Base-by-base conservation (phyloP, 2,888 invertebrate genomes). In the Zootermopsis nevadensis region DNA sequence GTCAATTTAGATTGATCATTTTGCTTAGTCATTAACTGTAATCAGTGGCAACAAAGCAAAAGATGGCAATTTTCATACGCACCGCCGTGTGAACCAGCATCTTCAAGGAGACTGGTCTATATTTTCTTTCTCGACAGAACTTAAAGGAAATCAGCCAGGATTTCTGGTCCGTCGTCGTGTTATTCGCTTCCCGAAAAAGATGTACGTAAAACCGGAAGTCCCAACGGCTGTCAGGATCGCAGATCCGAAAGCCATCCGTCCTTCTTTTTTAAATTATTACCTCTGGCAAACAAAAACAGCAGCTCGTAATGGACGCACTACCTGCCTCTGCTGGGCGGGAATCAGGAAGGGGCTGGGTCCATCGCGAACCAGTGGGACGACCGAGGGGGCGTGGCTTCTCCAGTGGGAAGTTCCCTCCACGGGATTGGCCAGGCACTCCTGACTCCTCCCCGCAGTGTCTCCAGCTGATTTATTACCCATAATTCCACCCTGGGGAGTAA, bases 391-490 rank as follows among this genome's bases (percentile, higher is more conserved):
- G 60, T 53, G 80, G 80, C 66, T 22, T 38, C 4, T 8, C 38
- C 33, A 27, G 74, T 38, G 74, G 79, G 35, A 22, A 24, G 79
- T 0, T 6, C 38, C 66, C 33, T 38, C 12, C 38, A 1, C 53
- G 31, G 35, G n/a, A 69, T 81, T 67, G 81, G 69, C 48, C 69
- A 22, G 22, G 24, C 7, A 22, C 22, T 19, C 24, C 69, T 24
- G 35, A 60, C 84, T 42, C 83, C 84, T 42, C 84, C 84, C 42
- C 53, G 8, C 66, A 67, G 79, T 60, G 48, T 60, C 60, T 27
- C 27, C 60, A 80, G 33, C 66, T 81, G 84, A 84, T 83, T 84
- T 81, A 84, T 83, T 84, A 82, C 84, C 84, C 84, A 84, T 77
- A 84, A 83, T 83, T 81, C 80, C 76, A 30, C 38, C 76, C 55